Evolutionary conservation across 2,888 invertebrate genomes (phyloP).

Genomic region (Ditylenchus weischeri): DNA sequence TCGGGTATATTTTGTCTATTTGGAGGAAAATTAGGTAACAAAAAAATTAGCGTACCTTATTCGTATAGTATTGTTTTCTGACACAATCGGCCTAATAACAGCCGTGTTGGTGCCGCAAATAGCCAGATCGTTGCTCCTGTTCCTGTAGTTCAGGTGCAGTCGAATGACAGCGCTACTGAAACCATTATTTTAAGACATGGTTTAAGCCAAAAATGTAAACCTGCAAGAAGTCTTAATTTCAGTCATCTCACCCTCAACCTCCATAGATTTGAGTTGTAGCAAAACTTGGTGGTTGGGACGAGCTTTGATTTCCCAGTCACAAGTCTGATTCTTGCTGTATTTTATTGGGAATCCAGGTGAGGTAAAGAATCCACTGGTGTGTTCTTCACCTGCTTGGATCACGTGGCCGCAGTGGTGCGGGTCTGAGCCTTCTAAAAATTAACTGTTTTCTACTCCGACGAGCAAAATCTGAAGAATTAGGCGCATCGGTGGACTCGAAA

Average conservation of each 20-base stretch:
- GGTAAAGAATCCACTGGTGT: slow-evolving; percentile 40
- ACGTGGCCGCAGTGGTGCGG: slow-evolving; percentile 37
- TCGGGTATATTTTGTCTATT: too few relatives aligned
- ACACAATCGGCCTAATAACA: slow-evolving; percentile 38
- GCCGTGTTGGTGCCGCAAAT: slow-evolving; percentile 34
- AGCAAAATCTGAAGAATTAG: background rate
- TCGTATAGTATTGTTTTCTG: slow-evolving; percentile 35
- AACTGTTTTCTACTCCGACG: background rate
- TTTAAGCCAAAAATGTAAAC: background rate
- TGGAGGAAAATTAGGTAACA: too few relatives aligned
- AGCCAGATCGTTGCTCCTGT: slow-evolving; percentile 36
- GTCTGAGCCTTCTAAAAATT: slow-evolving; percentile 29
- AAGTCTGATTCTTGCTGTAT: slow-evolving; percentile 75
- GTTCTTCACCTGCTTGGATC: slow-evolving; percentile 32
- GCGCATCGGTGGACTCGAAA: too few relatives aligned
- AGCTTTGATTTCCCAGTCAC: slow-evolving; percentile 83
- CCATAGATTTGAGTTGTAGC: slow-evolving; percentile 84
- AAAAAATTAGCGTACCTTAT: slow-evolving; percentile 26
- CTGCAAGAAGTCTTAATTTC: slow-evolving; percentile 35
- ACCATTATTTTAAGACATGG: slow-evolving; percentile 18
- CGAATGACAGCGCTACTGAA: slow-evolving; percentile 43
- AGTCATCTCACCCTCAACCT: slow-evolving; percentile 75
- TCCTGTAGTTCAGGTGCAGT: slow-evolving; percentile 34
- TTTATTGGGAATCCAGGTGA: slow-evolving; percentile 86
- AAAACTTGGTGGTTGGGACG: slow-evolving; percentile 66